Base-by-base conservation (phyloP, 1,140 invertebrate species). In the Megathymus violae region DNA sequence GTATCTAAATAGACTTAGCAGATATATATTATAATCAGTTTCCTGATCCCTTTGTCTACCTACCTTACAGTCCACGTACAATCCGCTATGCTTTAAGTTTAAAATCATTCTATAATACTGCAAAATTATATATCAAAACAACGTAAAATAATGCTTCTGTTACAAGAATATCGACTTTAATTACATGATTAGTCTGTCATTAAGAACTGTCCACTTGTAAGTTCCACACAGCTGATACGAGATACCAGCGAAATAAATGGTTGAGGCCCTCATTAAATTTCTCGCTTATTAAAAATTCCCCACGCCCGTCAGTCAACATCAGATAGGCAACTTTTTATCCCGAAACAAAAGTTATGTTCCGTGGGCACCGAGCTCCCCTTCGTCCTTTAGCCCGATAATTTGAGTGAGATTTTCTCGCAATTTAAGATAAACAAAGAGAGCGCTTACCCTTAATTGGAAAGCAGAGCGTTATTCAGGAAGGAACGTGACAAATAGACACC, bases 251-350 rank as follows among this genome's bases (percentile, higher is more conserved):
- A 73, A 84, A 85, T 84, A 80, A 75, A 75, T 74, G 72, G 65
- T 63, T 63, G 64, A 74, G 51, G 56, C 67, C 74, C 83, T 90
- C 88, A 91, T 91, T 91, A 91, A 89, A 91, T 91, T 91, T 89
- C 85, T 91, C 88, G 88, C 88, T 91, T 91, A 91, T 89, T 91
- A 91, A 91, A 91, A 91, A 91, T 91, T 91, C 86, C 80, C 88
- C 78, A 74, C 81, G 76, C 82, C 82, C 77, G 76, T 81, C 85
- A 82, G 77, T 85, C 65, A 71, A 71, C 77, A 80, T 89, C 76
- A 80, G 78, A 80, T 75, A 71, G 71, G 79, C 79, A 82, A 89
- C 85, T 87, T 90, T 90, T 90, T 90, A 83, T 84, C 67, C 74
- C 76, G 82, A 80, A 87, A 86, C 87, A 87, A 86, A 87, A 88